Conservation (phyloP, 2,888 invertebrate species). For the Drosophila antonietae region DNA sequence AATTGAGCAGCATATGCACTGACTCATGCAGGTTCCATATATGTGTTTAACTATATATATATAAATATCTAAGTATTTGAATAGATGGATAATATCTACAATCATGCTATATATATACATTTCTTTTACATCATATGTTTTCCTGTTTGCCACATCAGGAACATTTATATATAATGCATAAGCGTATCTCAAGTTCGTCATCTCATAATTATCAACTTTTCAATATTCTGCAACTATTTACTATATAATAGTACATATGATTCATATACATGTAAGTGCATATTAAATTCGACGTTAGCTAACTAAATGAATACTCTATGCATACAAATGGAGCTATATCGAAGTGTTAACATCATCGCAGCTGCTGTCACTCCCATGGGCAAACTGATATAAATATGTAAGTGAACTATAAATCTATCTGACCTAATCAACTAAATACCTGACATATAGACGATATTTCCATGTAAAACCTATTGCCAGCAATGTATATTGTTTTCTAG, state of each 20-base stretch:
- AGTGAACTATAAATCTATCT: not conserved
- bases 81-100: too few species aligned
- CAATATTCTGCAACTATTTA: not conserved
- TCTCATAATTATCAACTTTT: not conserved
- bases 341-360: not conserved
- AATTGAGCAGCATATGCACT: not conserved
- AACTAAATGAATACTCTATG: constrained; percentile 23
- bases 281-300: not conserved
- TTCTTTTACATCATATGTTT: not conserved
- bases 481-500: not conserved
- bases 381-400: constrained; percentile 1
- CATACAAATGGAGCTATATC: not conserved
- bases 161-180: not conserved
- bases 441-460: not conserved
- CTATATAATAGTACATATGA: not conserved
- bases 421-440: not conserved
- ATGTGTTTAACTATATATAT: not conserved
- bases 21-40: too few species aligned
- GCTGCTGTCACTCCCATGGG: constrained; percentile 11
- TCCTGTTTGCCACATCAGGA: too few species aligned
- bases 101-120: not conserved
- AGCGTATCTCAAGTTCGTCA: not conserved
- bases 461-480: not conserved
- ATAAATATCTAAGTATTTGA: too few species aligned
- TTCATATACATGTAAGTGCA: not conserved